A percentile compares a stretch with the other conserved stretches of the same genome.
These are phyloP conservation scores for Cettia cetti DNA, from an alignment of 2,113 vertebrate genomes.

Conservation along the genomic window DNA sequence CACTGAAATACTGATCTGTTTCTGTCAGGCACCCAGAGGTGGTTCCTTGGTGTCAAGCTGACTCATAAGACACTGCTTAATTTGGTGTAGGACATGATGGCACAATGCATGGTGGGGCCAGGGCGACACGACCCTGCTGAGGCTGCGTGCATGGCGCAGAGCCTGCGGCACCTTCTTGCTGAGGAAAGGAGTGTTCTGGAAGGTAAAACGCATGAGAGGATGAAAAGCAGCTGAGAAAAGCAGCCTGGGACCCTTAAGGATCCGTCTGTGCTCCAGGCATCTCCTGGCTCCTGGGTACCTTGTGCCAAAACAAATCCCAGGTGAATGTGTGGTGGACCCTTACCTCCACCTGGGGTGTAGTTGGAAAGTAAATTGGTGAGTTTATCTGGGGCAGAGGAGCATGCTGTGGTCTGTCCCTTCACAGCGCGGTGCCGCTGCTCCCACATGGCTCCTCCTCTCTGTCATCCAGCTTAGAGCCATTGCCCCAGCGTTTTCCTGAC, in stretches of 20 bases:
- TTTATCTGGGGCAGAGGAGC: neutral
- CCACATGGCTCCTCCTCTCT: neutral
- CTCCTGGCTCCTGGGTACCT: neutral
- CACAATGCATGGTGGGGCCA: fast-evolving
- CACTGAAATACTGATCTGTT: neutral
- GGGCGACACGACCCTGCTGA: fast-evolving
- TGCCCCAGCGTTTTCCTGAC: neutral
- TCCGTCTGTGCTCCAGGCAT: neutral
- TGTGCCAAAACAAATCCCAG: neutral
- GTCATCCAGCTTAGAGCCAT: neutral
- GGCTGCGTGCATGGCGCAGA: fast-evolving
- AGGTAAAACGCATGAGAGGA: neutral
- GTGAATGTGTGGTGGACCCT: neutral
- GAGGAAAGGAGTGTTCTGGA: neutral
- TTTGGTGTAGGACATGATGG: neutral
- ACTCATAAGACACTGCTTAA: neutral
- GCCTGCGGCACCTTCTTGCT: neutral
- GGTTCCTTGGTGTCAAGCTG: neutral
- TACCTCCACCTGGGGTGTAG: fast-evolving
- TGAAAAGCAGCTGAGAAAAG: neutral
- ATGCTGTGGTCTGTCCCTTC: neutral
- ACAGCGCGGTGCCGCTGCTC: fast-evolving
- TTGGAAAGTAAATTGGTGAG: neutral
- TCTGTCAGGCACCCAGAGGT: neutral
- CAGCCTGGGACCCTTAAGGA: neutral